A percentile compares a stretch with the other conserved stretches of the same genome.
phyloP scores from a whole-genome alignment of 2,113 vertebrate genomes.

The Rhagologus leucostigma region DNA sequence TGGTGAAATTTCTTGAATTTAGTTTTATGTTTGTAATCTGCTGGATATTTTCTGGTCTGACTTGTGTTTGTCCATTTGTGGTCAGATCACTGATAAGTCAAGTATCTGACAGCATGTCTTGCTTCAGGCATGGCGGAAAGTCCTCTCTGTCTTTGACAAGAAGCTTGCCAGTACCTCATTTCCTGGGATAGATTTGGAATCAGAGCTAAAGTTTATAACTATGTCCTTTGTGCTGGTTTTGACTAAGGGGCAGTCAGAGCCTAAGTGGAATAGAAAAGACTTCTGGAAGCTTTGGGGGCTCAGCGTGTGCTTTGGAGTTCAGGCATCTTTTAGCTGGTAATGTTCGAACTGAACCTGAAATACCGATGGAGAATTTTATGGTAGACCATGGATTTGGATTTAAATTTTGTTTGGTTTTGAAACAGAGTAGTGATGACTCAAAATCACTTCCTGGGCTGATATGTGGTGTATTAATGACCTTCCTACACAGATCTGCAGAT shows the following conservation, averaged over 20 bases:
- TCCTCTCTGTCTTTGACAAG: neutral
- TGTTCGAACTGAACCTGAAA: neutral
- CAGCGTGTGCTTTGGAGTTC: neutral
- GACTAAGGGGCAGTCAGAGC: neutral
- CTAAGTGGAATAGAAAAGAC: neutral
- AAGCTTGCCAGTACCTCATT: neutral
- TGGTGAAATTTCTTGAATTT: neutral
- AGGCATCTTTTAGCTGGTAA: neutral
- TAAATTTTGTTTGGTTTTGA: slow-evolving; percentile 1
- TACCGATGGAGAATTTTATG: neutral
- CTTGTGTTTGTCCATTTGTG: neutral
- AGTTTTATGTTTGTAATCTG: neutral
- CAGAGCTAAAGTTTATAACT: neutral
- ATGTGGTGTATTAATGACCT: neutral
- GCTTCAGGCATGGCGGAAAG: neutral
- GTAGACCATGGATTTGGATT: neutral
- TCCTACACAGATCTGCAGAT: neutral
- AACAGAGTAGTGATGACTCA: neutral
- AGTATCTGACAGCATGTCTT: neutral
- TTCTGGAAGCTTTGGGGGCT: neutral
- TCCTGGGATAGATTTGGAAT: neutral
- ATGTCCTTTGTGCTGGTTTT: neutral
- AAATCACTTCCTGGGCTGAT: neutral
- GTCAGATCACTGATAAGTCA: neutral
- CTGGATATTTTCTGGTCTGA: neutral